Base-by-base conservation (phyloP, 1,140 invertebrate genomes). In the Philaenus spumarius region DNA sequence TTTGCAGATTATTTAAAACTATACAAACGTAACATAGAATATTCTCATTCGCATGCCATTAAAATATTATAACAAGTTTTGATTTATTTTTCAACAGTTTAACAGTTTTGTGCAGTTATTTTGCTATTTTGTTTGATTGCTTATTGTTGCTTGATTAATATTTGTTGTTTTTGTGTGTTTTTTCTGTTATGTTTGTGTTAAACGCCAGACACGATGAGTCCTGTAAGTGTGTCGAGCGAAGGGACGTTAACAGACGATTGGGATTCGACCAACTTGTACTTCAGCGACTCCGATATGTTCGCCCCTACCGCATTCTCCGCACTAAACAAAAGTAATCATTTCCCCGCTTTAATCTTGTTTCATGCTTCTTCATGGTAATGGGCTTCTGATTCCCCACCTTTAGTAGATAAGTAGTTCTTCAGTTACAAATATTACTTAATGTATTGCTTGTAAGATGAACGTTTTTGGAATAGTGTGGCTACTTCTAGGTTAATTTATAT, bases 121-220 rank as follows among this genome's bases (percentile, higher is more conserved):
- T 48, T 61, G 30, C 43, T 59, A 34, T 37, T 58, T 42, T 51
- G 3, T 47, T 40, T 56, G 19, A 42, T 9, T 7, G 17, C 15
- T 39, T 37, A 39, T 35, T 59, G 20, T 40, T 26, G 12, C 35
- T 58, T 58, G 2, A 17, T 30, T 30, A 26, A 52, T 19, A 23
- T 24, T 45, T 14, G 9, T 57, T 48, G 3, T 53, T 42, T 24
- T 40, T 51, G n/a, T 55, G 12, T 55, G 19, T 55, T 24, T 35
- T 55, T 14, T 53, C 20, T 35, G 20, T 53, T n/a, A 17, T 51
- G 15, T 60, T 61, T 52, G 52, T 68, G 47, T 14, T 47, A 43
- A 53, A 51, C 37, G 55, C 30, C 40, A 59, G 66, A 67, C 54
- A 58, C 64, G 48, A 61, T 66, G 63, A 67, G 66, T 57, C 62